Evolutionary conservation across 2,797 vertebrate species (phyloP).

Genomic region (Phoeniculus purpureus): DNA sequence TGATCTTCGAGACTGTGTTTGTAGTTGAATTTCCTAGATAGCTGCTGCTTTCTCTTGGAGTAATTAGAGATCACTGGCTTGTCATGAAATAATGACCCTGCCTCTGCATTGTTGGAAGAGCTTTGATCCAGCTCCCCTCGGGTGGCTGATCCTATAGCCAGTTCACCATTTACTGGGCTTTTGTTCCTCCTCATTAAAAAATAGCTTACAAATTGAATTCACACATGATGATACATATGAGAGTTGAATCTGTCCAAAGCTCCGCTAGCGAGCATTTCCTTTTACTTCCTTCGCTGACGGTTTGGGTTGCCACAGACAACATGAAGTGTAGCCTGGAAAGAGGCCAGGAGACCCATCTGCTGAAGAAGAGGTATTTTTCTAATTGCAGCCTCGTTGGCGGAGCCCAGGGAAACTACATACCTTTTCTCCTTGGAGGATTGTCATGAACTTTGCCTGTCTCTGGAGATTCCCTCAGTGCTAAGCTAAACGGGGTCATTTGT

Average conservation of each 20-base stretch:
- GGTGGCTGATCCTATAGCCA: not conserved
- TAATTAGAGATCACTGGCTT: not conserved
- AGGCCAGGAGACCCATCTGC: conserved; percentile 74
- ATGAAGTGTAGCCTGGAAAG: conserved; percentile 53
- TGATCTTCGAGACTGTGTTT: not conserved
- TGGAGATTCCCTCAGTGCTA: conserved; percentile 38
- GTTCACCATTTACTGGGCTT: not conserved
- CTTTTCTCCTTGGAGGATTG: conserved; percentile 70
- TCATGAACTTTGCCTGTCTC: conserved; percentile 56
- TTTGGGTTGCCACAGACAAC: conserved; percentile 25
- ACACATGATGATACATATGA: fast-evolving
- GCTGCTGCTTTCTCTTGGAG: not conserved
- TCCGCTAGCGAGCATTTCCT: not conserved
- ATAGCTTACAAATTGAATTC: fast-evolving
- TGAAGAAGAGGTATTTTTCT: conserved; percentile 50
- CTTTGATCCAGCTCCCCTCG: not conserved
- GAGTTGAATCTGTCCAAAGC: not conserved
- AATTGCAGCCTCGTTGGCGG: conserved; percentile 55
- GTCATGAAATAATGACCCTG: not conserved
- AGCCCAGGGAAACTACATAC: conserved; percentile 46
- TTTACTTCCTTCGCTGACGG: not conserved
- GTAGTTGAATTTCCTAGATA: not conserved
- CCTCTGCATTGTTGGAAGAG: not conserved
- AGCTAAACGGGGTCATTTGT: conserved; percentile 41
- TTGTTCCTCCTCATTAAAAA: not conserved